phyloP scores from a whole-genome alignment of 2,797 vertebrate genomes.

The Bryconaethiops microstoma region DNA sequence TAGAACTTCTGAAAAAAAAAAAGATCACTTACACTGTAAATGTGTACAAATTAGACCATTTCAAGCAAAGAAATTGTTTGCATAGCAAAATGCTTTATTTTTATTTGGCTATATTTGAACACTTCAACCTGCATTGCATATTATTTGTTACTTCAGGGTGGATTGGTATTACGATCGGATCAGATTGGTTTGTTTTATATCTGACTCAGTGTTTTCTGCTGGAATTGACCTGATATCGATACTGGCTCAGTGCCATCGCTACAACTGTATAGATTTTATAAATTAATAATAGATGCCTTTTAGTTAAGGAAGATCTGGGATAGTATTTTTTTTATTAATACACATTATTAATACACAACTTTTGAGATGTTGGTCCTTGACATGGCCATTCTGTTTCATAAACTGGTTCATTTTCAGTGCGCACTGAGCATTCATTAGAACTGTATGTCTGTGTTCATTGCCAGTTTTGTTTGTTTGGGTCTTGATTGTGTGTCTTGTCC shows the following conservation, averaged over 20 bases:
- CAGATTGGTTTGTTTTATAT: no score
- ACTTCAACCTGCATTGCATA: no score
- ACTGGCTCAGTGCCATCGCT: not conserved
- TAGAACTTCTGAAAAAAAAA: no score
- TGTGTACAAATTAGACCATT: no score
- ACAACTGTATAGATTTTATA: not conserved
- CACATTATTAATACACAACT: not conserved
- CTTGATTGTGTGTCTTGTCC: constrained; percentile 49
- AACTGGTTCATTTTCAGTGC: constrained; percentile 16
- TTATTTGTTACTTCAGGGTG: no score
- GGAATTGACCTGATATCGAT: not conserved
- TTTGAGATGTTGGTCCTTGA: not conserved
- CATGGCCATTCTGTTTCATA: constrained; percentile 9
- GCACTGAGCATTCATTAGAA: constrained; percentile 12
- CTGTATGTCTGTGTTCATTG: constrained; percentile 35
- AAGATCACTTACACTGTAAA: no score
- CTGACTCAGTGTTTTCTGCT: no score
- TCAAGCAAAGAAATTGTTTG: no score
- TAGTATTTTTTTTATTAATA: not conserved
- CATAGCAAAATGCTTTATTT: no score
- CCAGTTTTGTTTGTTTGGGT: constrained; percentile 43
- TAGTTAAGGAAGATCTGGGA: no score
- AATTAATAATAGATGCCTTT: not conserved
- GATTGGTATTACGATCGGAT: no score
- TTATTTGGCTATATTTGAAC: no score